Base-by-base conservation (phyloP, 1,140 invertebrate genomes). In the Batillaria attramentaria region DNA sequence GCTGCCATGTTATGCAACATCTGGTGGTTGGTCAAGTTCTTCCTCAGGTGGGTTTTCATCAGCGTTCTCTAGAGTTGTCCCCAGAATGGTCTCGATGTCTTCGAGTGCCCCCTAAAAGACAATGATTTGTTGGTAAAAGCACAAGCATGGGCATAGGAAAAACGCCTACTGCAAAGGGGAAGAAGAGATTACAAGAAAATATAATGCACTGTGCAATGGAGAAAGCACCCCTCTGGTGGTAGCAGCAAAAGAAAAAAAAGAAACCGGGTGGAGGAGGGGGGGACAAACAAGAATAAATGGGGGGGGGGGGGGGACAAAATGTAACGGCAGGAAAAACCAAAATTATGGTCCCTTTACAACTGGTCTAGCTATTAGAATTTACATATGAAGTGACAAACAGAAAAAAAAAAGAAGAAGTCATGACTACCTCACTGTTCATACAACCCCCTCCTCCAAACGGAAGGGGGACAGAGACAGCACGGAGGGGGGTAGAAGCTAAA, bases 31-130 rank as follows among this genome's bases (percentile, higher is more conserved):
- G 20, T 73, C 57, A 6, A 39, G 24, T 31, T 20, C 37, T 35
- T 62, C 57, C 20, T 79, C 80, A 13, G 77, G 78, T 5, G 85
- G 81, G 73, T 75, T 65, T 13, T 88, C 87, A 33, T 90, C 87
- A 46, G 88, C 87, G 84, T 90, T 90, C 80, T 88, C 84, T 69
- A 90, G 84, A 35, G 89, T 90, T 5, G 86, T 90, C 57, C 87
- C 89, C 24, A 91, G 81, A 72, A 91, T 89, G n/a, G 82, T 84
- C 76, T 91, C 89, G 54, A 91, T 88, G 77, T 91, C 90, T 73
- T 85, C 81, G 77, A 90, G 89, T 73, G 87, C 89, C 83, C 83
- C 79, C 89, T 90, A 80, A 50, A 50, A 10, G 24, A 24, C 10
- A 10, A 50, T 50, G 24, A 13, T 50, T 8, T 50, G 46, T 13